Conservation (phyloP, 1,140 invertebrate genomes). For the Lysiphlebus fabarum region DNA sequence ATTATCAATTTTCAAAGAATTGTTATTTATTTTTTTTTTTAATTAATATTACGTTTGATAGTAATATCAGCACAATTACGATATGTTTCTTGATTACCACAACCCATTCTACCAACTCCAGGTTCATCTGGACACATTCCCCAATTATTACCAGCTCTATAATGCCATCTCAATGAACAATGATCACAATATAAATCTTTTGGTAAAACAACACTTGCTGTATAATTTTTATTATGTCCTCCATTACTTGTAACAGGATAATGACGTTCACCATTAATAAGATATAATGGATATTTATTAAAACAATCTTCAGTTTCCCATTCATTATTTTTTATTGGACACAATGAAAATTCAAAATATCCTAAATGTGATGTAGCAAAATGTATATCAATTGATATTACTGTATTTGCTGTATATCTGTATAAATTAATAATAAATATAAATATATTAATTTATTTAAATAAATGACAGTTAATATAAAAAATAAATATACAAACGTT, state of each 20-base stretch:
- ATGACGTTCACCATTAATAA: conserved; percentile 47
- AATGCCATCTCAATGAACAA: conserved; percentile 66
- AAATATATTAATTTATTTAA: not conserved
- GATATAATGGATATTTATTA: conserved; percentile 56
- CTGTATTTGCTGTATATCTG: conserved; percentile 60
- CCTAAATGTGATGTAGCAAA: conserved; percentile 71
- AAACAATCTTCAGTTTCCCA: conserved; percentile 65
- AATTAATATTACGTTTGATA: conserved; percentile 50
- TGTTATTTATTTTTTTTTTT: too few species aligned
- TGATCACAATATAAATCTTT: not conserved
- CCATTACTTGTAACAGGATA: not conserved
- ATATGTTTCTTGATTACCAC: conserved; percentile 67
- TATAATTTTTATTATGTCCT: not conserved
- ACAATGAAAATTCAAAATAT: conserved; percentile 59
- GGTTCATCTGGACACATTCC: conserved; percentile 52
- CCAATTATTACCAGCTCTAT: conserved; percentile 62
- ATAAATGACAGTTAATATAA: not conserved
- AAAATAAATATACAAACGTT: conserved; percentile 23
- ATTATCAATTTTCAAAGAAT: too few species aligned
- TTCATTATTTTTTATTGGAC: conserved; percentile 47
- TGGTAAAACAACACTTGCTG: not conserved
- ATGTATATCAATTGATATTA: conserved; percentile 66
- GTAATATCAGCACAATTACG: conserved; percentile 66
- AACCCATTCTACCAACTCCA: conserved; percentile 52
- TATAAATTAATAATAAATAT: conserved; percentile 1